Percentiles rank a stretch among this genome's conserved stretches.
Conservation (phyloP, 2,888 invertebrate genomes). For the Eilema sororculum region DNA sequence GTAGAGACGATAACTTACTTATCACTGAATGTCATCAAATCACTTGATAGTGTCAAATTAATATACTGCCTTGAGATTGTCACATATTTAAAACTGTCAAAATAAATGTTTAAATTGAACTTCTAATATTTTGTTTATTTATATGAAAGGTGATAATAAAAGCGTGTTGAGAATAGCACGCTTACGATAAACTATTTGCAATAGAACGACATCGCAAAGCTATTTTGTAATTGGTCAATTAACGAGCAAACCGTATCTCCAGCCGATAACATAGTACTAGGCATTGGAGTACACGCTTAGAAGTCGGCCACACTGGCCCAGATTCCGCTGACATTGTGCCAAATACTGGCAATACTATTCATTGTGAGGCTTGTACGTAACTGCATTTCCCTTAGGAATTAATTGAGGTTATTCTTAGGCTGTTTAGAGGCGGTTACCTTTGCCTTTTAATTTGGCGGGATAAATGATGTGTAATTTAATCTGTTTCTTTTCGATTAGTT, state of each 20-base stretch:
- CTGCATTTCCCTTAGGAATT: slow-evolving; percentile 13
- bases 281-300: slow-evolving; percentile 34
- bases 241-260: slow-evolving; percentile 65
- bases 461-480: background rate
- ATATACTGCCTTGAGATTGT: no score
- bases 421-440: slow-evolving; percentile 7
- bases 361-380: slow-evolving; percentile 23
- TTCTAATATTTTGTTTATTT: background rate
- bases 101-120: background rate
- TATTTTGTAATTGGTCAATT: slow-evolving; percentile 80
- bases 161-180: background rate
- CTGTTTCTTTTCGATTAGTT: background rate
- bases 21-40: background rate
- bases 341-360: slow-evolving; percentile 22
- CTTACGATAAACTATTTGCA: background rate
- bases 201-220: slow-evolving; percentile 23
- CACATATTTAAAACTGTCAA: background rate
- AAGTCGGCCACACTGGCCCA: slow-evolving; percentile 66
- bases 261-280: slow-evolving; percentile 47
- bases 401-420: slow-evolving; percentile 17
- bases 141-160: background rate
- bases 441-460: background rate
- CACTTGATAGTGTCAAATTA: background rate
- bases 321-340: slow-evolving; percentile 73
- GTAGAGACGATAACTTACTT: no score